Evolutionary conservation across 1,140 invertebrate genomes (phyloP).

Genomic region (Caenorhabditis elegans): WBcel235 BX284602.5:4944001-4944500

Average conservation of each 20-base stretch:
- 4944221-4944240: not conserved
- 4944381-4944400: constrained; percentile 1
- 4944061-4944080: too few relatives aligned
- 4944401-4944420: not conserved
- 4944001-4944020: too few relatives aligned
- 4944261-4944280: constrained; percentile 22
- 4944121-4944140: too few relatives aligned
- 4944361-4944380: constrained; percentile 8
- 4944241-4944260: constrained; percentile 27
- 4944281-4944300: not conserved
- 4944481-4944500: constrained; percentile 10
- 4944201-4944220: constrained; percentile 26
- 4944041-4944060: too few relatives aligned
- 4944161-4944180: not conserved
- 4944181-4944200: constrained; percentile 19
- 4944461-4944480: constrained; percentile 16
- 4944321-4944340: not conserved
- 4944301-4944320: not conserved
- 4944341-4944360: not conserved
- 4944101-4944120: not conserved
- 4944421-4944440: constrained; percentile 3
- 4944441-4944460: constrained; percentile 11
- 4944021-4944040: too few relatives aligned
- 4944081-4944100: not conserved
- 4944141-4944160: not conserved